Conservation (phyloP, 2,113 vertebrate species). For the Chaetodon auriga region DNA sequence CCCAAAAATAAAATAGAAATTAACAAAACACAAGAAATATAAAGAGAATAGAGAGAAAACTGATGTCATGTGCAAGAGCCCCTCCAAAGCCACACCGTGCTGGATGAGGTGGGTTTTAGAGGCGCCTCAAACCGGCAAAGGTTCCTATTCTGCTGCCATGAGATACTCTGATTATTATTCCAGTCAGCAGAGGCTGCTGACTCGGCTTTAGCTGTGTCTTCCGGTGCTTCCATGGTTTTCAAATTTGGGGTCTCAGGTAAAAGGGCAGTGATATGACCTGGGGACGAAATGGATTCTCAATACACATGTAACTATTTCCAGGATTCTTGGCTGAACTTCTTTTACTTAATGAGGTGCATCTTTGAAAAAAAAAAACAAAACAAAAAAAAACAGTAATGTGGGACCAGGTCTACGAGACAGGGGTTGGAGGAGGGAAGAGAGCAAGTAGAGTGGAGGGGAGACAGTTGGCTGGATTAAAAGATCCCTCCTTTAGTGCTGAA, state of each 20-base stretch:
- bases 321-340: conserved; percentile 25
- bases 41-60: conserved; percentile 59
- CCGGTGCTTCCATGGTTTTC: conserved; percentile 8
- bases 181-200: conserved; percentile 43
- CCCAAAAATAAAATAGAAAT: conserved; percentile 65
- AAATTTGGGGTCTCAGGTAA: conserved; percentile 25
- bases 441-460: conserved; percentile 42
- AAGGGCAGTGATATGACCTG: conserved; percentile 23
- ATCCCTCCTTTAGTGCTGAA: conserved; percentile 39
- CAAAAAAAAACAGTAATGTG: conserved; percentile 36
- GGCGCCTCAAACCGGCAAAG: conserved; percentile 22
- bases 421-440: conserved; percentile 44
- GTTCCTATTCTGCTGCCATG: conserved; percentile 14
- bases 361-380: conserved; percentile 32
- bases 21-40: conserved; percentile 70
- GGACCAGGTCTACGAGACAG: conserved; percentile 35
- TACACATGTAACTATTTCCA: conserved; percentile 10
- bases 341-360: conserved; percentile 45
- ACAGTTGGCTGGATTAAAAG: conserved; percentile 38
- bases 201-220: conserved; percentile 17
- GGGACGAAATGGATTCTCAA: conserved; percentile 11
- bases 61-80: conserved; percentile 80
- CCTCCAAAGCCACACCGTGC: conserved; percentile 56
- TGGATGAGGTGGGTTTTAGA: conserved; percentile 42
- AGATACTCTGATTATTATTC: conserved; percentile 28